Evolutionary conservation across 1,140 invertebrate species (phyloP).

Genomic region (Heliconius hermathena): DNA sequence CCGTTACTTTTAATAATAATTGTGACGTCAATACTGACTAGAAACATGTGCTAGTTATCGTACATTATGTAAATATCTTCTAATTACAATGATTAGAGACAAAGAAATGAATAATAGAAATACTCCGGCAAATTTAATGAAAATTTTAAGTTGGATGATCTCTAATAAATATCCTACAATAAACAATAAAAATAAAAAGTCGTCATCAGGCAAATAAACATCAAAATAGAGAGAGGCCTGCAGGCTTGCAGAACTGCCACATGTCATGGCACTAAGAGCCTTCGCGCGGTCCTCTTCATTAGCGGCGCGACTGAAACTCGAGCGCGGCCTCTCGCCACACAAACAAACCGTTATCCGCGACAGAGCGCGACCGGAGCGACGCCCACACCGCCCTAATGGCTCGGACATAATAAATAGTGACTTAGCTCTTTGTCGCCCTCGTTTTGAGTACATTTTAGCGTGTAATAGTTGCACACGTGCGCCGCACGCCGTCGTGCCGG

Average conservation of each 20-base stretch:
- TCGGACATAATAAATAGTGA: background rate
- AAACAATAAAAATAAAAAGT: no score
- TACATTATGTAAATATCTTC: no score
- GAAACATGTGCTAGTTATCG: no score
- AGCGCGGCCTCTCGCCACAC: conserved; percentile 16
- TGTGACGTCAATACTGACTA: no score
- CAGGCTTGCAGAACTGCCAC: background rate
- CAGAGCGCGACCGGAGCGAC: conserved; percentile 34
- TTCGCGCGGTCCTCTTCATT: conserved; percentile 40
- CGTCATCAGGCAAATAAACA: background rate
- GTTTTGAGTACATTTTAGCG: background rate
- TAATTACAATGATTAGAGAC: no score
- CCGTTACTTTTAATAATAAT: no score
- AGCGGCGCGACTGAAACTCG: conserved; percentile 44
- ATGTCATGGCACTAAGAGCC: background rate
- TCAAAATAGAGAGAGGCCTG: no score
- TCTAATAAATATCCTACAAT: no score
- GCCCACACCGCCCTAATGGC: background rate
- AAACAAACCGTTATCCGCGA: conserved; percentile 46
- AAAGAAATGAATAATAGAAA: no score
- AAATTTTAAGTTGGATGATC: no score
- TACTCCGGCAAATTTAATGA: no score
- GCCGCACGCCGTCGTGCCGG: conserved; percentile 26
- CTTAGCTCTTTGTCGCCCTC: background rate
- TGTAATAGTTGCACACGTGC: background rate